Conservation (phyloP, 1,140 invertebrate genomes). For the Cheumatopsyche charites region DNA sequence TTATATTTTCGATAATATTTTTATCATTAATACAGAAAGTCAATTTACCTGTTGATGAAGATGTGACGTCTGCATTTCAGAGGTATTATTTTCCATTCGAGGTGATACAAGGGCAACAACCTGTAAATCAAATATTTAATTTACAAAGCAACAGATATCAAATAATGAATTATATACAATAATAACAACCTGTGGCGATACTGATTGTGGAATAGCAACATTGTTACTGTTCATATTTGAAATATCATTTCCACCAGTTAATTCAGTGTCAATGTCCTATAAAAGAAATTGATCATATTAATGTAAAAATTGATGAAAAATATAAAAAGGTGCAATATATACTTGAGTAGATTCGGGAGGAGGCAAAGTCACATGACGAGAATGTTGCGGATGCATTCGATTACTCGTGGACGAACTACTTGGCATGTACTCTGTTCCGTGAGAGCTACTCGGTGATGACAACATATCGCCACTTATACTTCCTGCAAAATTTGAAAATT, state of each 20-base stretch:
- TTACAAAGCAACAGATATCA: neutral
- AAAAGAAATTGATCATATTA: neutral
- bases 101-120: conserved; percentile 77
- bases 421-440: conserved; percentile 72
- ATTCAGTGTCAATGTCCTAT: conserved; percentile 61
- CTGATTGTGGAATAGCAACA: conserved; percentile 54
- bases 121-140: conserved; percentile 55
- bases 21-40: neutral
- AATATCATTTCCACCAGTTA: conserved; percentile 55
- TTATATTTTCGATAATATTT: neutral
- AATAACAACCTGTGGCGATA: conserved; percentile 48
- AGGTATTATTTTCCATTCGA: conserved; percentile 65
- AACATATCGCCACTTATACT: conserved; percentile 63
- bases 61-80: conserved; percentile 43
- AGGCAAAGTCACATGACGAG: conserved; percentile 54
- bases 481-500: conserved; percentile 52
- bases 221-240: conserved; percentile 54
- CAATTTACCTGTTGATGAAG: conserved; percentile 30
- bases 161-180: neutral
- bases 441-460: conserved; percentile 65
- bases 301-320: neutral
- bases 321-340: conserved; percentile 6
- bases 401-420: conserved; percentile 69
- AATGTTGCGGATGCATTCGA: conserved; percentile 57
- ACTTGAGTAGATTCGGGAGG: conserved; percentile 58